Percentiles rank a stretch among this genome's conserved stretches.
These are phyloP conservation scores for Hypercompe scribonia DNA, from an alignment of 2,888 invertebrate species.

Conservation along the genomic window DNA sequence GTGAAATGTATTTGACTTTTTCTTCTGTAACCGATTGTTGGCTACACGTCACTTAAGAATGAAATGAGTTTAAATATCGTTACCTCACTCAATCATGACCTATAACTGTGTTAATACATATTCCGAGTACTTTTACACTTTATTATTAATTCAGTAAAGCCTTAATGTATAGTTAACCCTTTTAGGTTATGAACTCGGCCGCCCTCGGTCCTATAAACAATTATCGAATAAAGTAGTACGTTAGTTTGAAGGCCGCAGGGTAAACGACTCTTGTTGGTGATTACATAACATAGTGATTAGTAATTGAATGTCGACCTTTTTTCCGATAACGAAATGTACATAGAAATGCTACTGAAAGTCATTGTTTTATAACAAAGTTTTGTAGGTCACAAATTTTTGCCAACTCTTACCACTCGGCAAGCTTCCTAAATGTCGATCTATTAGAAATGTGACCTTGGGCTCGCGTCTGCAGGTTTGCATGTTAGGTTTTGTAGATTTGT, in stretches of 20 bases:
- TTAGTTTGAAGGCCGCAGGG: slow-evolving; percentile 77
- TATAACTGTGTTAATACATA: neutral
- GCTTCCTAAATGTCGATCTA: neutral
- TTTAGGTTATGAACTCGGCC: slow-evolving; percentile 21
- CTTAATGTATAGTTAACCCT: slow-evolving; percentile 22
- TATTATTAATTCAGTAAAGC: slow-evolving; percentile 15
- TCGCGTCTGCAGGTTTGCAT: neutral
- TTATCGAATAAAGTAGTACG: slow-evolving; percentile 67
- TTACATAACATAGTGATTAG: slow-evolving; percentile 72
- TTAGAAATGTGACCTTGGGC: neutral
- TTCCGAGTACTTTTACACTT: neutral
- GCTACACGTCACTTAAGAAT: neutral
- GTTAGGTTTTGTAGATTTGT: neutral
- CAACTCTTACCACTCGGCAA: neutral
- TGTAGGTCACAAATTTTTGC: neutral
- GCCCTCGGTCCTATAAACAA: slow-evolving; percentile 45
- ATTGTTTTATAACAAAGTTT: slow-evolving; percentile 37
- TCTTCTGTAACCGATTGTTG: neutral
- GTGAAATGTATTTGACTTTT: neutral
- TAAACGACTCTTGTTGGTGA: slow-evolving; percentile 75
- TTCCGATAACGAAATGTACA: slow-evolving; percentile 45
- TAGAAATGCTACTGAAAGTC: slow-evolving; percentile 32
- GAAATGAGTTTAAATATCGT: neutral
- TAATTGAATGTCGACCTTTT: slow-evolving; percentile 64
- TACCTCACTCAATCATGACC: neutral